phyloP scores from a whole-genome alignment of 2,113 vertebrate genomes.

The Paramisgurnus dabryanus region DNA sequence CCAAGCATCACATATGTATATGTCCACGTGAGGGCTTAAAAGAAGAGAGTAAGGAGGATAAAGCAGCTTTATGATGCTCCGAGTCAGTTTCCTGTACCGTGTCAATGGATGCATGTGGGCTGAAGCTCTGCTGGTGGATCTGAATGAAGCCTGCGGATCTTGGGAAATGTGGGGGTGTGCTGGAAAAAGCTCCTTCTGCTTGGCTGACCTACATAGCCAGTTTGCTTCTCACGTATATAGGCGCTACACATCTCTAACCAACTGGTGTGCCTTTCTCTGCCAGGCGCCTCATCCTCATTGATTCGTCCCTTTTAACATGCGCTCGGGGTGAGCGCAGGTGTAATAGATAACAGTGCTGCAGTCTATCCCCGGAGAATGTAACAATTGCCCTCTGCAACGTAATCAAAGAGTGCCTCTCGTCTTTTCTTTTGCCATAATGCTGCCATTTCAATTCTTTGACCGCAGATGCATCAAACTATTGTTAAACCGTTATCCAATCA shows the following conservation, averaged over 20 bases:
- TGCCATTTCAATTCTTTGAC: neutral
- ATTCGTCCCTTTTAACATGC: constrained; percentile 55
- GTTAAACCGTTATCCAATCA: constrained; percentile 8
- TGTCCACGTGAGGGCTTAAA: neutral
- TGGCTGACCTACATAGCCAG: constrained; percentile 82
- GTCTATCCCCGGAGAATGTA: constrained; percentile 4
- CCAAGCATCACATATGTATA: constrained; percentile 12
- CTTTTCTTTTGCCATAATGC: constrained; percentile 5
- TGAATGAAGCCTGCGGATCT: constrained; percentile 61
- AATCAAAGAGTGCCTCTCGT: constrained; percentile 15
- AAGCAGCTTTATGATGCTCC: constrained; percentile 18
- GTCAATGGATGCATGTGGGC: constrained; percentile 43
- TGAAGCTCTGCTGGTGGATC: constrained; percentile 45
- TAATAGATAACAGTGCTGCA: constrained; percentile 41
- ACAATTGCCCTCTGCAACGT: constrained; percentile 35
- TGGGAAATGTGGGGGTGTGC: constrained; percentile 75
- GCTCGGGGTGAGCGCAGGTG: constrained; percentile 27
- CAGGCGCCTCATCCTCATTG: constrained; percentile 69
- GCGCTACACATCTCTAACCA: constrained; percentile 71
- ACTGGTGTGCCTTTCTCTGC: constrained; percentile 60
- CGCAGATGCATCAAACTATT: neutral
- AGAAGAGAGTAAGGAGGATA: constrained; percentile 4
- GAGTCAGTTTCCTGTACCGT: constrained; percentile 32
- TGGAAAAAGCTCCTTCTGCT: constrained; percentile 74
- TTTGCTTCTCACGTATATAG: constrained; percentile 74